Conservation (phyloP, 2,888 invertebrate species). For the Parasteatoda lunata region DNA sequence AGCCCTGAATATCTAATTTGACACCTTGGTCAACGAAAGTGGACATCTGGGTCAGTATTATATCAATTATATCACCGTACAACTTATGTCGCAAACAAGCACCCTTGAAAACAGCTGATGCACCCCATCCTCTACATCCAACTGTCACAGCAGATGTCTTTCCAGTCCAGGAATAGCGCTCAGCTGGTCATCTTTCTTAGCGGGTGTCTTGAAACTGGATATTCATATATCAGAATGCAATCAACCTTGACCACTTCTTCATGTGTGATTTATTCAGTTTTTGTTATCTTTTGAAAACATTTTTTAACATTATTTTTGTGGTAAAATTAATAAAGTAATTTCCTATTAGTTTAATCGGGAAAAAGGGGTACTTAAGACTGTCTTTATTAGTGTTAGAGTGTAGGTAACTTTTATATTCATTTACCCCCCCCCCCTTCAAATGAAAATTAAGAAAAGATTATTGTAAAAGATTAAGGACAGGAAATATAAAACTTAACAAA, state of each 20-base stretch:
- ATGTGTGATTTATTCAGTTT: not conserved
- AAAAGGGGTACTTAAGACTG: too few species aligned
- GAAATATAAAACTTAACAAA: too few species aligned
- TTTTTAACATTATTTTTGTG: too few species aligned
- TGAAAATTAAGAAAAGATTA: too few species aligned
- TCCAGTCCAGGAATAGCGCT: not conserved
- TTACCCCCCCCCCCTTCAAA: too few species aligned
- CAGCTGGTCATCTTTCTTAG: constrained; percentile 28
- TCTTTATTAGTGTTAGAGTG: too few species aligned
- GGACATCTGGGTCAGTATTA: constrained; percentile 1
- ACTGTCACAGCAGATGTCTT: constrained; percentile 16
- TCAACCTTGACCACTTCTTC: not conserved
- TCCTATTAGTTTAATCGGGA: too few species aligned
- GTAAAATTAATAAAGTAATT: too few species aligned
- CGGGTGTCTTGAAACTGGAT: not conserved
- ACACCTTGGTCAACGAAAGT: not conserved
- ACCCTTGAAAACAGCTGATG: constrained; percentile 2
- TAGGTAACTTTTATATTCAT: too few species aligned
- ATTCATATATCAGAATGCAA: not conserved
- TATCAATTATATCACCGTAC: not conserved
- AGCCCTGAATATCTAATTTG: too few species aligned
- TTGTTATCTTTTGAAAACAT: too few species aligned
- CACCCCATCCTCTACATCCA: constrained; percentile 8
- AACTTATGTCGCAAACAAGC: not conserved
- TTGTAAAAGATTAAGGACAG: too few species aligned